Evolutionary conservation across 2,113 vertebrate genomes (phyloP), one percentile per base, ranked within the genome.

Genomic region (Protobothrops flavoviridis): DNA sequence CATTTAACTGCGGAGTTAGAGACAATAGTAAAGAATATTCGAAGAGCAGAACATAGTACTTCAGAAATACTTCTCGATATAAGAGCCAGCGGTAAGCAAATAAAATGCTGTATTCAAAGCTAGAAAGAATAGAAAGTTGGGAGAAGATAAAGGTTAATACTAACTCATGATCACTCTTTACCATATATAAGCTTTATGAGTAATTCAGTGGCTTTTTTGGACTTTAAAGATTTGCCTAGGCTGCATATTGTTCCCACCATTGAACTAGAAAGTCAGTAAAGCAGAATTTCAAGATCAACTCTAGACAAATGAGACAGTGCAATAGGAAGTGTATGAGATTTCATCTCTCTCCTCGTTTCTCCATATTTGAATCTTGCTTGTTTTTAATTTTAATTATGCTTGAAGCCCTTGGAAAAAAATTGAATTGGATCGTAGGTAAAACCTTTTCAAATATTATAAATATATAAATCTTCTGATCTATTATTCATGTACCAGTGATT

Each of bases 1-100:
- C 56, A 33, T 61, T 90, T 91, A 23, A 56, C 91, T 64, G n/a
- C 56, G n/a, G 74, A 89, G 29, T 45, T 94, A 53, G 88, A 92
- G 15, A 56, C 91, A 45, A 87, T 74, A 86, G 20, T 92, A 39
- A 87, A 90, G 33, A 52, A 85, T 43, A 45, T 94, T 21, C 45
- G 89, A 85, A 43, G 89, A 64, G 43, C 15, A 24, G 33, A 91
- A n/a, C 55, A 0, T 52, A 56, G 3, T 45, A 20, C 52, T 74
- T 29, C 52, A 90, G 57, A n/a, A 9, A 33, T 33, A 8, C n/a
- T 24, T 61, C 3, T n/a, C 57, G 39, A 13, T 24, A 0, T 21
- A 56, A 59, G 1, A 81, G 5, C 13, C 8, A 57, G 45, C 9
- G 90, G 93, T 88, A 88, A 50, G 90, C 57, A 50, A 23, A 93